Evolutionary conservation across 1,140 invertebrate species (phyloP), one percentile per base, ranked within the genome.

Genomic region (Nephila pilipes): DNA sequence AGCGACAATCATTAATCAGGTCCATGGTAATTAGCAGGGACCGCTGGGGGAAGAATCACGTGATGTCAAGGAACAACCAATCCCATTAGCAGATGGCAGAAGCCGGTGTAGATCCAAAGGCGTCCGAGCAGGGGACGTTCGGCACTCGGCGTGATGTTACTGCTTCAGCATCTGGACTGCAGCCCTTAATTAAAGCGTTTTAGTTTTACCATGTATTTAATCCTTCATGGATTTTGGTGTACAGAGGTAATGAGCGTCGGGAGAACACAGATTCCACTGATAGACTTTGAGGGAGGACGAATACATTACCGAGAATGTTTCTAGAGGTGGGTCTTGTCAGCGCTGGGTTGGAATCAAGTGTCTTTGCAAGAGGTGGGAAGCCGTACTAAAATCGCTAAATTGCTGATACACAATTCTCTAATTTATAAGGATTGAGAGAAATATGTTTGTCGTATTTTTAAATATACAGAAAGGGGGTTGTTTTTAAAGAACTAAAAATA

Each of bases 51-150:
- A 85, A 85, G 85, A 65, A 55, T 55, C 91, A 93, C 91, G 91
- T 93, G 91, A 93, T 79, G 91, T 93, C 83, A 93, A 93, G 91
- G 81, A 93, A 93, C 85, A 93, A 93, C 91, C 91, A 93, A 93
- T 93, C 91, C 58, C 91, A 93, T 93, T 93, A 92, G 75, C 89
- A 63, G 81, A 85, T 75, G 85, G 83, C 60, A 87, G 81, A 63
- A 58, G 25, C 87, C 46, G 29, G 25, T 55, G 80, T 25, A 20
- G 36, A 55, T 54, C 80, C 69, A 29, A 75, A 75, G 36, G 69
- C 69, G 69, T 32, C 69, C 29, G 69, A 75, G 25, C 69, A 29
- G 69, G 69, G 25, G 32, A 32, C 69, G 46, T 75, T 75, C 69
- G 69, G 69, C 69, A 18, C 69, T 36, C 20, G 25, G 14, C 20